Base-by-base conservation (phyloP, 2,797 vertebrate species). In the Buphagus erythrorhynchus region DNA sequence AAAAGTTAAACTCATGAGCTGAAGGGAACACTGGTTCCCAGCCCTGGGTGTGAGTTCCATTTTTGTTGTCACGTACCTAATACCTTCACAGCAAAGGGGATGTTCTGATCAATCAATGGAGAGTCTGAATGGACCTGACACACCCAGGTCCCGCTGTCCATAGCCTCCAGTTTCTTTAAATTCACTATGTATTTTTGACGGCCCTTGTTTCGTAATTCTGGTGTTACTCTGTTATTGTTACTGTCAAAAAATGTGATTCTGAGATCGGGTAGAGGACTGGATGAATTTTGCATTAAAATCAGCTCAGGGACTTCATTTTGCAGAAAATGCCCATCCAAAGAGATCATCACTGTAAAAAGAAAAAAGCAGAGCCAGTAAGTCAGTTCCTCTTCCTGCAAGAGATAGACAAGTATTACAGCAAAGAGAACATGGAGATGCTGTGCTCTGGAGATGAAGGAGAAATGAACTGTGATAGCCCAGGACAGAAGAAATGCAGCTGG, bases 61-160 rank as follows among this genome's bases (percentile, higher is more conserved):
- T 63, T 76, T 59, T 88, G 54, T 86, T 78, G 35, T 77, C 29
- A 33, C 98, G 68, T 97, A 98, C 98, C 97, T 95, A 97, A 76
- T 61, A 98, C 97, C 11, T 75, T 58, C 84, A 98, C 57, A 16
- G 38, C n/a, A 81, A 95, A 97, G 51, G 31, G 0, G 38, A 95
- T 92, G 6, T 28, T 33, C 9, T 91, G 29, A 3, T 36, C n/a
- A 71, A 96, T 78, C 5, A 8, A 2, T 26, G 90, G 57, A 62
- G 62, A 40, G 25, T 61, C 43, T 48, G 96, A 84, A 26, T 7
- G 62, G 81, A 98, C 1, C 0, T 14, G 93, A 65, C 98, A 98
- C 4, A 8, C 26, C 98, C 98, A 98, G 9, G 6, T 78, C 43
- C 98, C 98, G 0, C 73, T 95, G 40, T 98, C 86, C 1, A 12